Conservation (phyloP, 2,888 invertebrate genomes). For the Volucella inanis region DNA sequence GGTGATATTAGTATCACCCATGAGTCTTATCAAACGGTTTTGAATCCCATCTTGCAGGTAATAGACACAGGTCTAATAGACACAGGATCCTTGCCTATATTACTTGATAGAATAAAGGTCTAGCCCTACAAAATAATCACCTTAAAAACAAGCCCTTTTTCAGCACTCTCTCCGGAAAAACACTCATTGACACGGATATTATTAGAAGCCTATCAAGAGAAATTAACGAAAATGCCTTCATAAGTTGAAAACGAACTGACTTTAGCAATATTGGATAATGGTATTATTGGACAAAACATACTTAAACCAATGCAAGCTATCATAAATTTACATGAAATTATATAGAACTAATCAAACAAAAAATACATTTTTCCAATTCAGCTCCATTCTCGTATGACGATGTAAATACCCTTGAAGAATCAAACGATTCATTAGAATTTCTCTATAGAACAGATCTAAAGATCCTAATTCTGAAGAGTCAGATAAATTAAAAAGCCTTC, state of each 20-base stretch:
- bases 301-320: too few relatives aligned
- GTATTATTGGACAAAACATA: conserved; percentile 59
- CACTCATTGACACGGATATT: too few relatives aligned
- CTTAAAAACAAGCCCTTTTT: conserved; percentile 45
- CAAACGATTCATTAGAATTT: background rate
- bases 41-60: too few relatives aligned
- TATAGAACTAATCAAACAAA: conserved; percentile 39
- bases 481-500: too few relatives aligned
- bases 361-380: conserved; percentile 19
- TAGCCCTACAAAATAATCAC: conserved; percentile 51
- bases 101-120: conserved; percentile 53
- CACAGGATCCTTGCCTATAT: conserved; percentile 57
- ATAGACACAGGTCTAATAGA: conserved; percentile 61
- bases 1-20: too few relatives aligned
- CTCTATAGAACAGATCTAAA: conserved; percentile 7
- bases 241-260: conserved; percentile 59
- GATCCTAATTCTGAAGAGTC: too few relatives aligned
- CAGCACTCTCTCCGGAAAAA: conserved; percentile 52
- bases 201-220: conserved; percentile 50
- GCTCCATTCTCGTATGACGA: background rate
- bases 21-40: too few relatives aligned
- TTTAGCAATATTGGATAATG: conserved; percentile 57
- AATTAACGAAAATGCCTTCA: conserved; percentile 64
- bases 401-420: conserved; percentile 13
- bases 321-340: conserved; percentile 55